A percentile compares a stretch with the other conserved stretches of the same genome.
These are phyloP conservation scores for Coracopsis vasa DNA, from an alignment of 2,113 vertebrate species.

Conservation along the genomic window DNA sequence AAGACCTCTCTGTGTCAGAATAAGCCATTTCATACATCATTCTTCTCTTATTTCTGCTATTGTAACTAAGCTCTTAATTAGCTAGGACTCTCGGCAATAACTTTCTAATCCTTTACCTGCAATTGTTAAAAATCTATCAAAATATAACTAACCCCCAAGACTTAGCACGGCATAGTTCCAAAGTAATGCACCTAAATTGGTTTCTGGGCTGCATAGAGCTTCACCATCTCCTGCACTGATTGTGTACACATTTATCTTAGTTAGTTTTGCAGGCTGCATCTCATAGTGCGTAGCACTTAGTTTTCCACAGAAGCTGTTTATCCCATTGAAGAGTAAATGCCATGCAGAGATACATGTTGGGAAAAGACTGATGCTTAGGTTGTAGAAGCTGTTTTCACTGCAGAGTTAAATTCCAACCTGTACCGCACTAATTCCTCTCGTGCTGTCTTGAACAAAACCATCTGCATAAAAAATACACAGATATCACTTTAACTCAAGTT, in stretches of 20 bases:
- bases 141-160: background rate
- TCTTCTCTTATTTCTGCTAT: background rate
- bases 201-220: background rate
- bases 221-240: background rate
- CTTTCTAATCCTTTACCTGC: background rate
- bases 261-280: background rate
- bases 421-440: background rate
- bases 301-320: background rate
- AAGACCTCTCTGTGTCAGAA: background rate
- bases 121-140: background rate
- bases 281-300: background rate
- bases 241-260: background rate
- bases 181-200: background rate
- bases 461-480: background rate
- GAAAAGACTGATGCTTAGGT: background rate
- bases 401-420: background rate
- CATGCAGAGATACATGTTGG: fast-evolving
- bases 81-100: background rate
- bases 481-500: background rate
- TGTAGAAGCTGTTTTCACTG: background rate
- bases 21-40: background rate
- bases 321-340: background rate
- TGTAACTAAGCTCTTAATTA: background rate
- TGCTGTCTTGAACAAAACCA: background rate
- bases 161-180: background rate